These are phyloP conservation scores for Scaptomyza hsui DNA, from an alignment of 1,140 invertebrate species.

Conservation along the genomic window DNA sequence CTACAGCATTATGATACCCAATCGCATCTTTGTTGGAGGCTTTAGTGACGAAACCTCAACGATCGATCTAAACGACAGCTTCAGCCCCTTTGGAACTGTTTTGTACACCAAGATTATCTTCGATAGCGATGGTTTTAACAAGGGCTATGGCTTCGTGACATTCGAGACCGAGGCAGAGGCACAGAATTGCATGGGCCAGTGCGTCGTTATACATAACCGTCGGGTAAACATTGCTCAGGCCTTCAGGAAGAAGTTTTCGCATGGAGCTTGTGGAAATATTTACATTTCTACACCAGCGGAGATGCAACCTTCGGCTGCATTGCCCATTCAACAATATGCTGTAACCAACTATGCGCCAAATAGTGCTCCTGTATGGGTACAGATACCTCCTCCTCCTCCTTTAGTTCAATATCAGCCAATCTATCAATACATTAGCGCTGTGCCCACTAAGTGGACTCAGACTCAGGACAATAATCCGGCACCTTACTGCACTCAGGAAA, in stretches of 20 bases:
- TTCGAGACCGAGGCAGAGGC: slow-evolving; percentile 33
- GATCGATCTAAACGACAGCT: slow-evolving; percentile 12
- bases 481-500: too few relatives aligned
- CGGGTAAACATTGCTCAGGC: slow-evolving; percentile 27
- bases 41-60: slow-evolving; percentile 30
- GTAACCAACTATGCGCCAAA: background rate
- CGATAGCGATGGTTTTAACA: slow-evolving; percentile 20
- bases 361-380: too few relatives aligned
- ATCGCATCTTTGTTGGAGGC: slow-evolving; percentile 40
- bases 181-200: background rate
- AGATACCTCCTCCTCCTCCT: too few relatives aligned
- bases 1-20: slow-evolving; percentile 19
- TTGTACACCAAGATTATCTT: slow-evolving; percentile 20
- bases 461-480: slow-evolving; percentile 1
- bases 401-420: slow-evolving; percentile 19
- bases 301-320: background rate
- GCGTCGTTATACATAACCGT: slow-evolving; percentile 20
- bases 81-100: slow-evolving; percentile 27
- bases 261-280: background rate
- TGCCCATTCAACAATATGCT: slow-evolving; percentile 11
- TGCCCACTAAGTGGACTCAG: slow-evolving; percentile 8
- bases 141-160: slow-evolving; percentile 42
- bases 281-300: slow-evolving; percentile 1
- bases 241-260: slow-evolving; percentile 10
- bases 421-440: slow-evolving; percentile 30